These are phyloP conservation scores for Lordiphosa clarofinis DNA, from an alignment of 1,140 invertebrate species.

Conservation along the genomic window DNA sequence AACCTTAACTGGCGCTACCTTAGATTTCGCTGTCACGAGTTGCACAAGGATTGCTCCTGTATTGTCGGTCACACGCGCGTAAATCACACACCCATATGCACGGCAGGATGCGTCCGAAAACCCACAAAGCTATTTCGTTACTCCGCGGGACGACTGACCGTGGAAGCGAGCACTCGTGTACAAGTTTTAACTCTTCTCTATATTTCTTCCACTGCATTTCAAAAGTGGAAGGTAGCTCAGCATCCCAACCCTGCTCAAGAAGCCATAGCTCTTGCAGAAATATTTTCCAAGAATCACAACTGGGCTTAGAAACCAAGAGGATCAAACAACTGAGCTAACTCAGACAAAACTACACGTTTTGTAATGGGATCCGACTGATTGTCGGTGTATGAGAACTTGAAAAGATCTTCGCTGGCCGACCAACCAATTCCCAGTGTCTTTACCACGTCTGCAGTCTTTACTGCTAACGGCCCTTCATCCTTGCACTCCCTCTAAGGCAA, in stretches of 20 bases:
- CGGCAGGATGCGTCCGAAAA: conserved; percentile 3
- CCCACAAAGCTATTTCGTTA: not conserved
- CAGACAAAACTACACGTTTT: conserved; percentile 2
- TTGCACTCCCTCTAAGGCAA: not conserved
- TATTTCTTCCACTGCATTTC: conserved; percentile 6
- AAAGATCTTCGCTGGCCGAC: not conserved
- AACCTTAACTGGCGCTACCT: conserved; percentile 1
- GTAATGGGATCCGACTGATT: conserved; percentile 1
- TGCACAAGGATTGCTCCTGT: not conserved
- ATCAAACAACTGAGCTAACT: conserved; percentile 20
- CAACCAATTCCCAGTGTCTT: conserved; percentile 4
- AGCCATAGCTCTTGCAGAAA: conserved; percentile 15
- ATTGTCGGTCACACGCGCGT: not conserved
- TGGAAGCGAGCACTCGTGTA: not conserved
- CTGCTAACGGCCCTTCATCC: not conserved
- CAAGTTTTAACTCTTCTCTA: not conserved
- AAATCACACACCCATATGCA: not conserved
- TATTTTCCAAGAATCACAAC: conserved; percentile 11
- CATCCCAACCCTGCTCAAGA: conserved; percentile 10
- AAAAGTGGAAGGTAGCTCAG: not conserved
- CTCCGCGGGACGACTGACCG: not conserved
- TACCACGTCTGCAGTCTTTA: not conserved
- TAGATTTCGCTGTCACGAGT: conserved; percentile 1
- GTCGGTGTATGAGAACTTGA: not conserved
- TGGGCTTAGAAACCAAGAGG: conserved; percentile 10